phyloP scores from a whole-genome alignment of 30 jellyfish, hydroid and myxozoan species.

The Aurelia aurita complex sp. Pacific region DNA sequence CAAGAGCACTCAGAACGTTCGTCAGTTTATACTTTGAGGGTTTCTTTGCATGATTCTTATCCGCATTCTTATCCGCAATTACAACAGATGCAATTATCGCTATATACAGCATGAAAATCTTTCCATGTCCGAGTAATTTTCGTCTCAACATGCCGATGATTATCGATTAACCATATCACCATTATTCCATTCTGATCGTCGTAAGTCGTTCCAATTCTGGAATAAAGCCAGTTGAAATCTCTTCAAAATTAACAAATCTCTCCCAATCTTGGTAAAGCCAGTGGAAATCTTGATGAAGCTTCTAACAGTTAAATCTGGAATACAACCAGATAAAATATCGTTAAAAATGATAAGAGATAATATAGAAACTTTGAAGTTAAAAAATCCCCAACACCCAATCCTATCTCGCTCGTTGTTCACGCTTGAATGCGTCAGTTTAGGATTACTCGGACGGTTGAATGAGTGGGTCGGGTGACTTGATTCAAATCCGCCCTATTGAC shows the following conservation, averaged over 20 bases:
- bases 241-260: too few relatives aligned
- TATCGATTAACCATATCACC: constrained; percentile 12
- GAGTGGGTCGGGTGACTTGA: constrained; percentile 73
- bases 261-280: too few relatives aligned
- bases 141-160: constrained; percentile 29
- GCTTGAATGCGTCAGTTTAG: constrained; percentile 28
- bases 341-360: too few relatives aligned
- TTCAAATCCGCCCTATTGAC: constrained; percentile 34
- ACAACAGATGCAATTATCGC: neutral
- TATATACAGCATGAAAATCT: constrained; percentile 14
- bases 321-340: too few relatives aligned
- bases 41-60: constrained; percentile 16
- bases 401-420: constrained; percentile 24
- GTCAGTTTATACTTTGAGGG: constrained; percentile 69
- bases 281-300: too few relatives aligned
- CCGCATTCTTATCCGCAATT: neutral
- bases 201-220: neutral
- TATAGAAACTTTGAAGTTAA: too few relatives aligned
- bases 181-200: constrained; percentile 13
- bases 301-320: too few relatives aligned
- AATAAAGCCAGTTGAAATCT: too few relatives aligned
- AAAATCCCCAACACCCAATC: neutral
- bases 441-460: constrained; percentile 47
- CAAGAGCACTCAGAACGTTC: constrained; percentile 76
- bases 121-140: constrained; percentile 8